Conservation (phyloP, 2,113 vertebrate species). For the Oryctolagus cuniculus region DNA sequence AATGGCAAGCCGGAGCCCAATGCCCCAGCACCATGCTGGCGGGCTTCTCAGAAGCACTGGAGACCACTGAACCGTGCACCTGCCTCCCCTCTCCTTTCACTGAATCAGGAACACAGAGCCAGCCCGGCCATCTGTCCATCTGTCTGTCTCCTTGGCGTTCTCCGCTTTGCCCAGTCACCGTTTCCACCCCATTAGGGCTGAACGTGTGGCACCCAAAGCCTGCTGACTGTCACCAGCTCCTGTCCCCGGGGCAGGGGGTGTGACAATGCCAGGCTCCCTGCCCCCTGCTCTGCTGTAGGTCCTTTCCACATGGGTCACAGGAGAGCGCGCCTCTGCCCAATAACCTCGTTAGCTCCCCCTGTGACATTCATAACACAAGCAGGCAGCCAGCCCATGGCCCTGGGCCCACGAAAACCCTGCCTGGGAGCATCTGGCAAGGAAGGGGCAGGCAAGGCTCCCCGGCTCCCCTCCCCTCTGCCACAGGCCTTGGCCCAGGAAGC, state of each 20-base stretch:
- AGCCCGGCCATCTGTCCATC: background rate
- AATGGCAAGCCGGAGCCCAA: background rate
- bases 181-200: background rate
- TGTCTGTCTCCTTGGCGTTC: conserved; percentile 3
- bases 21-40: accelerated
- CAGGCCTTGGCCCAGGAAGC: conserved; percentile 89
- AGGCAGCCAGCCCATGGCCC: conserved; percentile 93
- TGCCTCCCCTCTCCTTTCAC: background rate
- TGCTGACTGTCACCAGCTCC: background rate
- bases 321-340: conserved; percentile 93
- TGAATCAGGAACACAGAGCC: background rate
- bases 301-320: conserved; percentile 95
- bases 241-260: no score
- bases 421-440: conserved; percentile 82
- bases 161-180: background rate
- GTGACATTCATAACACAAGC: conserved; percentile 95
- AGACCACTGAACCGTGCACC: no score
- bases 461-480: conserved; percentile 86
- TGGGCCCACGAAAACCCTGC: conserved; percentile 88
- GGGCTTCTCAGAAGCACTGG: background rate
- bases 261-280: conserved; percentile 86
- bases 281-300: conserved; percentile 96
- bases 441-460: conserved; percentile 79
- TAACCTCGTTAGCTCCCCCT: conserved; percentile 94
- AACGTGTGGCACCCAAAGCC: background rate